Conservation (phyloP, 2,888 invertebrate genomes). For the Temnothorax rugatulus region DNA sequence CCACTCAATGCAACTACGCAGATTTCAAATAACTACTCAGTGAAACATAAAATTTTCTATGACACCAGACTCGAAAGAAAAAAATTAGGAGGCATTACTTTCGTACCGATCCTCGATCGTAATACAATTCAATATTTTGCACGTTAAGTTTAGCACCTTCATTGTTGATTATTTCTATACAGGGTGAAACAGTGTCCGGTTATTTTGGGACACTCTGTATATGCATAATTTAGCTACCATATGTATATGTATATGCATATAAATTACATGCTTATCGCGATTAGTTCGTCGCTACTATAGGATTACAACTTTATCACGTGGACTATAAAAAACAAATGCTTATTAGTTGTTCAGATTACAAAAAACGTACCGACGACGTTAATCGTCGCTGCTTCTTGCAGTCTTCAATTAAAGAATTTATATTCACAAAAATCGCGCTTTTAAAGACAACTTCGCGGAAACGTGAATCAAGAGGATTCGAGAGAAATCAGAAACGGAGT, state of each 20-base stretch:
- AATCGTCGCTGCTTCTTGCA: background rate
- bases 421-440: conserved; percentile 3
- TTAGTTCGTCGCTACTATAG: background rate
- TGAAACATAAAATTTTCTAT: no score
- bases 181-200: no score
- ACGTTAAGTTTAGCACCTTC: background rate
- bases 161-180: conserved; percentile 1
- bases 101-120: no score
- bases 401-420: background rate
- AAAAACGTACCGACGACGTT: background rate
- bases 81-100: no score
- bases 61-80: no score
- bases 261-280: background rate
- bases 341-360: background rate
- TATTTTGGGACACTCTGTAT: no score
- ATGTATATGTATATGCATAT: background rate
- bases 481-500: conserved; percentile 56
- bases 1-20: no score
- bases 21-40: no score
- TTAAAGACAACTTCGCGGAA: conserved; percentile 56
- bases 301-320: background rate
- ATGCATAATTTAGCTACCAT: no score
- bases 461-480: conserved; percentile 39
- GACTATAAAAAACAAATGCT: background rate
- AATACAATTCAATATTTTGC: background rate